Base-by-base conservation (phyloP, 1,140 invertebrate genomes). In the Drosophila sturtevanti region DNA sequence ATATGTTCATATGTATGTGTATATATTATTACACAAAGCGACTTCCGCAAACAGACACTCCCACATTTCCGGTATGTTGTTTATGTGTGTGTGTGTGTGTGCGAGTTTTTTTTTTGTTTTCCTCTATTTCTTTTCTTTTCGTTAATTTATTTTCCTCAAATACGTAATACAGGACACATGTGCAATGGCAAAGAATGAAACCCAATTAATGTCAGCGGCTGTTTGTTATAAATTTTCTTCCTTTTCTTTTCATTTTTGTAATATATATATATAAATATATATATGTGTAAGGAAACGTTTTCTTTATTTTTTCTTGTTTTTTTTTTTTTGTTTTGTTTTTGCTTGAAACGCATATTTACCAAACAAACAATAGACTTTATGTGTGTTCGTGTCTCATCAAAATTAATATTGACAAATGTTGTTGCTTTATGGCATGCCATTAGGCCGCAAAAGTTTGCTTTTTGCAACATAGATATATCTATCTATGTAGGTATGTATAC, bases 401-500 rank as follows among this genome's bases (percentile, higher is more conserved):
- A 75, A 86, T 79, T 86, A 72, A 87, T 87, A 82, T 80, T 86
- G 82, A 87, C 81, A 86, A 86, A 82, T 87, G 81, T 81, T 58
- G 67, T 65, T 78, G 75, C 59, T 75, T 86, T 86, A 87, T 82
- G 79, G 75, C 63, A 70, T 56, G 71, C 81, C 84, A 86, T 86
- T 86, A 86, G 82, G 71, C 44, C 67, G 59, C 68, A 68, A 76
- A 81, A 79, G 71, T 87, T 87, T 82, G 55, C 68, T 71, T 77
- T 74, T 52, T 52, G 9, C 41, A 59, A 65, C 24, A 48, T 12
- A 48, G n/a, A 48, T 62, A 62, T 56, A 48, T 21, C 2, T 62
- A 10, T 56, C 0, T 4, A 37, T 22, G 71, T 74, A 61, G n/a
- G n/a, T n/a, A n/a, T n/a, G n/a, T n/a, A n/a, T n/a, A n/a, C n/a